Evolutionary conservation across 2,797 vertebrate species (phyloP).

Genomic region (Ispidina lecontei): DNA sequence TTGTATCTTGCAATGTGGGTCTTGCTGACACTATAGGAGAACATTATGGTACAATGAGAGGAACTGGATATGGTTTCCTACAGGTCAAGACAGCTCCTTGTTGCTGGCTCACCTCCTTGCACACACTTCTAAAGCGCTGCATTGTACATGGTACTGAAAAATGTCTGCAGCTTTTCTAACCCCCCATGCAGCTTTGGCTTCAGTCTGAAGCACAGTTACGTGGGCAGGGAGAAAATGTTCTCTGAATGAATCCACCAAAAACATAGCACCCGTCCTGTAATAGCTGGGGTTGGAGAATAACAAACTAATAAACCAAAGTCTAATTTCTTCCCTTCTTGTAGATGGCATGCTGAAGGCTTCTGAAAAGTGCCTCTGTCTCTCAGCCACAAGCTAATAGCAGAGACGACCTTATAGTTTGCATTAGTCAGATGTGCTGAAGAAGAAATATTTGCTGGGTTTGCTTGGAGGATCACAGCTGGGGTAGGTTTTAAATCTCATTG

Average conservation of each 20-base stretch:
- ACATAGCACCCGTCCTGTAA: slow-evolving; percentile 8
- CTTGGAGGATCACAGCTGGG: background rate
- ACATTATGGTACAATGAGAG: background rate
- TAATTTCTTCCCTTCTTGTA: slow-evolving; percentile 3
- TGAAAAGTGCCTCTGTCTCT: background rate
- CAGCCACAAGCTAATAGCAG: background rate
- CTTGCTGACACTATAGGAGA: background rate
- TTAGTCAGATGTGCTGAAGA: background rate
- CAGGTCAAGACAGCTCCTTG: background rate
- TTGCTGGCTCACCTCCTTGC: background rate
- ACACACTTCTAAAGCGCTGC: background rate
- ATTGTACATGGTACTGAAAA: background rate
- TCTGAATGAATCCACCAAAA: slow-evolving; percentile 42
- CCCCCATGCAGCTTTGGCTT: slow-evolving; percentile 27
- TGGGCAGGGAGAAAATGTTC: slow-evolving; percentile 54
- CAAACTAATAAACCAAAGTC: slow-evolving; percentile 22
- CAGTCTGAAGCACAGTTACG: background rate
- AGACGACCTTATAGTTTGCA: background rate
- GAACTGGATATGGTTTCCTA: background rate
- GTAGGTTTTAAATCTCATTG: background rate
- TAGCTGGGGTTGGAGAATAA: slow-evolving; percentile 3
- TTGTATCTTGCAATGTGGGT: background rate
- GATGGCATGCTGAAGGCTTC: background rate
- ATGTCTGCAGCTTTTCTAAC: slow-evolving; percentile 13
- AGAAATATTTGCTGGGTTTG: background rate